Evolutionary conservation across 2,888 invertebrate species (phyloP), one percentile per base, ranked within the genome.

Genomic region (Megalurothrips usitatus): DNA sequence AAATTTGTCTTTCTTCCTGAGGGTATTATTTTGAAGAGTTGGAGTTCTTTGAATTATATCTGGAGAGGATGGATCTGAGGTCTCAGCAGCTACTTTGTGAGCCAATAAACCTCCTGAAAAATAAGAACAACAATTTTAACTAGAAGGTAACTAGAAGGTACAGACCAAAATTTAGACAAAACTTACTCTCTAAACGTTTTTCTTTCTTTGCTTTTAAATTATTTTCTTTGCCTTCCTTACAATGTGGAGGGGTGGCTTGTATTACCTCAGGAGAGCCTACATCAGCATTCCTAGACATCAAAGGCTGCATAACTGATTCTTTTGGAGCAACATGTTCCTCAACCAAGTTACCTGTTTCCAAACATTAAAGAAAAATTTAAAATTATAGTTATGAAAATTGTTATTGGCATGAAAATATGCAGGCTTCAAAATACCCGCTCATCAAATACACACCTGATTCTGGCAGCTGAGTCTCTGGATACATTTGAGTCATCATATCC

Each of bases 401-500:
- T 23, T 1, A 75, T 23, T 12, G 23, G 9, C 12, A 26, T 12
- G 23, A 9, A 11, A 68, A 23, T 6, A 0, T 68, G 23, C 11
- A 23, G 23, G n/a, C n/a, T n/a, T 19, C 9, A 9, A 17, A 3
- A 63, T 17, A n/a, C 17, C 17, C 23, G 11, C n/a, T 9, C 11
- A 23, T 2, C n/a, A 68, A 68, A 11, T 26, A 12, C 68, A 26
- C 23, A 26, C 26, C 58, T 58, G 11, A 17, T 11, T 26, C 68
- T 75, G 68, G n/a, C 23, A 75, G 10, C 4, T 9, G 23, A 26
- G 23, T 23, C 12, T 75, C 23, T 26, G 12, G 23, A 26, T 26
- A 26, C 23, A 75, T 26, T 75, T 75, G 68, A 26, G 68, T 75
- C 68, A 75, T 75, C 68, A 75, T 75, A 8, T 75, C 26, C 26